Conservation (phyloP, 1,140 invertebrate genomes). For the Harlomillsia oculata region DNA sequence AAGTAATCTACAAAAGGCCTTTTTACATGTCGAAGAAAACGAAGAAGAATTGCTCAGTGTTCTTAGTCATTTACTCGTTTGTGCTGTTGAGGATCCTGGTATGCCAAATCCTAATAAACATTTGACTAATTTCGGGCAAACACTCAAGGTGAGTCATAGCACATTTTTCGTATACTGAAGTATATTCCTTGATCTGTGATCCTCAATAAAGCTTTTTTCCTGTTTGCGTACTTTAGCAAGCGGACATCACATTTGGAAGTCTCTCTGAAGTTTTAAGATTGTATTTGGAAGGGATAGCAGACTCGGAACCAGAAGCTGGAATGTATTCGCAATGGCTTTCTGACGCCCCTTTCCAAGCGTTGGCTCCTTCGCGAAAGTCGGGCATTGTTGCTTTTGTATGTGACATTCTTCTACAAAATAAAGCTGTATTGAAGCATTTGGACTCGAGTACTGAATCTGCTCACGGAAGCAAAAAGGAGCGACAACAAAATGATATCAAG, state of each 20-base stretch:
- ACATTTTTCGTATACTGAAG: no score
- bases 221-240: no score
- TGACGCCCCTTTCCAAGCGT: slow-evolving; percentile 70
- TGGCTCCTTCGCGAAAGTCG: slow-evolving; percentile 76
- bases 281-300: slow-evolving; percentile 31
- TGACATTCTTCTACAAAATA: slow-evolving; percentile 87
- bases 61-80: slow-evolving; percentile 77
- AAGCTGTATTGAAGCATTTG: slow-evolving; percentile 41
- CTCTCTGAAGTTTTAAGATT: slow-evolving; percentile 65
- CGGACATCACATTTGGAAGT: slow-evolving; percentile 81
- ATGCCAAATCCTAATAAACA: slow-evolving; percentile 69
- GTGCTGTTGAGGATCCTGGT: slow-evolving; percentile 88
- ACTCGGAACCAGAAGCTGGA: slow-evolving; percentile 41
- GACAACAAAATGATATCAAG: slow-evolving; percentile 33
- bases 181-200: no score
- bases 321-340: slow-evolving; percentile 59
- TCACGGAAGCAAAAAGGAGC: slow-evolving; percentile 28
- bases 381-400: slow-evolving; percentile 81
- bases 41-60: slow-evolving; percentile 81
- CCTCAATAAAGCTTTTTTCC: no score
- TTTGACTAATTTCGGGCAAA: slow-evolving; percentile 78
- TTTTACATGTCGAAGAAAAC: slow-evolving; percentile 70
- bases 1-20: slow-evolving; percentile 71
- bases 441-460: slow-evolving; percentile 26
- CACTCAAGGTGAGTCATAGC: no score